Conservation (phyloP, 1,140 invertebrate species). For the Tribolium madens region DNA sequence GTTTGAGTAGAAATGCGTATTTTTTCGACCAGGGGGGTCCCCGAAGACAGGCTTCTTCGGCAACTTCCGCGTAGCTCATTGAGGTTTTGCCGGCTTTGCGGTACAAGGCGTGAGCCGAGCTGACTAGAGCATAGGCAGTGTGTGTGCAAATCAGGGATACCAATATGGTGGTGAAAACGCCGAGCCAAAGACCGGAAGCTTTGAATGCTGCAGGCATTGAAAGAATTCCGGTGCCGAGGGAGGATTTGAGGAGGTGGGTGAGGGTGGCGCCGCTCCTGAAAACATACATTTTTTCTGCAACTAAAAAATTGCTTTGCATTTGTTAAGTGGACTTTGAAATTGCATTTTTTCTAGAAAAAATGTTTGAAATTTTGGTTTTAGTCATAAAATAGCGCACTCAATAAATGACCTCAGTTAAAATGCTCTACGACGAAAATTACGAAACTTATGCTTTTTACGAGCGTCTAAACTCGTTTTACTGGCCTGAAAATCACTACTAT, state of each 20-base stretch:
- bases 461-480: too few species aligned
- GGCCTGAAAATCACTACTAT: too few species aligned
- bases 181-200: constrained; percentile 81
- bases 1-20: constrained; percentile 69
- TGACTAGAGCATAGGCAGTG: constrained; percentile 87
- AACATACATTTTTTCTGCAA: not conserved
- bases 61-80: constrained; percentile 84
- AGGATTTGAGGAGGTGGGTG: constrained; percentile 88
- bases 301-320: too few species aligned
- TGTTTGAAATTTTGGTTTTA: too few species aligned
- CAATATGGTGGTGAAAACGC: constrained; percentile 81
- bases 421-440: too few species aligned
- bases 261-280: constrained; percentile 84
- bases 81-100: constrained; percentile 74
- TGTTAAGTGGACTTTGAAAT: too few species aligned
- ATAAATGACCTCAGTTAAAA: too few species aligned
- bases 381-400: too few species aligned
- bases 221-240: constrained; percentile 92
- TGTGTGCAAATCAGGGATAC: constrained; percentile 88
- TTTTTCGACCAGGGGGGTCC: constrained; percentile 76
- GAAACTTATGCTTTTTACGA: too few species aligned
- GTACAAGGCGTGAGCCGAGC: constrained; percentile 85
- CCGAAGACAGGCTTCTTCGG: constrained; percentile 77
- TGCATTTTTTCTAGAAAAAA: too few species aligned
- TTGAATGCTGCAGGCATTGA: constrained; percentile 90